A percentile compares a stretch with the other conserved stretches of the same genome.
Evolutionary conservation across 2,797 vertebrate species (phyloP).

Genomic region (Capromys pilorides): DNA sequence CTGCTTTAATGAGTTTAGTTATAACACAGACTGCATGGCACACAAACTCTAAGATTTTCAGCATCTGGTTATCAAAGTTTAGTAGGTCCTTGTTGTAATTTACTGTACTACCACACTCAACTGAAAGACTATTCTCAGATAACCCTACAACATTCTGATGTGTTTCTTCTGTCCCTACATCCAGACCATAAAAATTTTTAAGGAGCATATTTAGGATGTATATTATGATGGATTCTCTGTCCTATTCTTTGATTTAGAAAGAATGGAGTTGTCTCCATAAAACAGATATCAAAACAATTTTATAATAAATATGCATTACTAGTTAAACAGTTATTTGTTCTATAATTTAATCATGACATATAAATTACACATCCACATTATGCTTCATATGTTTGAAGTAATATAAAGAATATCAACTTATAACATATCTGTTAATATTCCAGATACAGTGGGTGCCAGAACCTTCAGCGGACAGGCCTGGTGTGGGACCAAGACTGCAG

Average conservation of each 20-base stretch:
- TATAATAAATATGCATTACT: slow-evolving; percentile 50
- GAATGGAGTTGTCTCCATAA: not conserved
- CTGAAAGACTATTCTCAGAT: not conserved
- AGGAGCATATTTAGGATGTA: not conserved
- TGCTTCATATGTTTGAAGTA: slow-evolving; percentile 1
- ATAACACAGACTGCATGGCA: not conserved
- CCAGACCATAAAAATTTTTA: too few relatives aligned
- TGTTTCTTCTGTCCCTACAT: too few relatives aligned
- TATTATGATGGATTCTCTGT: not conserved
- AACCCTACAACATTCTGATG: too few relatives aligned
- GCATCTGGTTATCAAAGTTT: not conserved
- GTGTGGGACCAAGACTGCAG: too few relatives aligned
- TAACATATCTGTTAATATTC: not conserved
- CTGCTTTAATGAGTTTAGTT: not conserved
- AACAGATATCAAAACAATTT: not conserved
- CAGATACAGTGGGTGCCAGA: not conserved
- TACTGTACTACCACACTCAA: not conserved
- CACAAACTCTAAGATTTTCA: not conserved
- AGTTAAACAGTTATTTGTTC: not conserved
- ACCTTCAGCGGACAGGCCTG: too few relatives aligned
- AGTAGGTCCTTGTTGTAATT: not conserved
- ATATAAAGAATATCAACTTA: not conserved
- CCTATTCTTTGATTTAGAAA: not conserved
- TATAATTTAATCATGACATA: not conserved
- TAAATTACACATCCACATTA: not conserved